Percentiles rank a stretch among this genome's conserved stretches.
These are phyloP conservation scores for Australoheros facetus DNA, from an alignment of 2,797 vertebrate species.

Conservation along the genomic window DNA sequence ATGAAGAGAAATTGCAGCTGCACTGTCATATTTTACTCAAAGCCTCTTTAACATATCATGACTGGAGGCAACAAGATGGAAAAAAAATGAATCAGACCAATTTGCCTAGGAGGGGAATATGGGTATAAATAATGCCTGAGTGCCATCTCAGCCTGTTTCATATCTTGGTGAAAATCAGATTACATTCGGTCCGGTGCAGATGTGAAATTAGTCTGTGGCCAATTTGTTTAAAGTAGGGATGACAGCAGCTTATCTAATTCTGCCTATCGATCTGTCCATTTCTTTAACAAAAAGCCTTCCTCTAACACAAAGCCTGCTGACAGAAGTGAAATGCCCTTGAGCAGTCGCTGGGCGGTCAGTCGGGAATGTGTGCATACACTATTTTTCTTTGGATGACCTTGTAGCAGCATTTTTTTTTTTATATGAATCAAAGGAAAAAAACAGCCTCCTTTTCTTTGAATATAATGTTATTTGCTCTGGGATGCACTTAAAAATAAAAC, in stretches of 20 bases:
- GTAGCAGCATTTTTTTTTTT: neutral
- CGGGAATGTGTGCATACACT: neutral
- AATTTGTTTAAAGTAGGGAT: constrained; percentile 10
- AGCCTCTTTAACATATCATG: constrained; percentile 4
- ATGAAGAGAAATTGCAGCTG: neutral
- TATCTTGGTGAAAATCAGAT: constrained; percentile 12
- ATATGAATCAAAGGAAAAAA: neutral
- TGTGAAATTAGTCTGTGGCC: constrained; percentile 29
- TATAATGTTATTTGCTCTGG: neutral
- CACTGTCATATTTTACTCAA: neutral
- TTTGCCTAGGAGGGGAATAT: constrained; percentile 10
- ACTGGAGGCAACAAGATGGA: constrained; percentile 24
- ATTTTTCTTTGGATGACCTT: neutral
- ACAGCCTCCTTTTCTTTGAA: neutral
- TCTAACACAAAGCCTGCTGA: neutral
- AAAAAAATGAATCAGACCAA: constrained; percentile 23
- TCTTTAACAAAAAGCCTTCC: neutral
- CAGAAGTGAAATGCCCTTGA: neutral
- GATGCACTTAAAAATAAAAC: neutral
- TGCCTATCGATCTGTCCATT: neutral
- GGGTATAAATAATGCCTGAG: constrained; percentile 35
- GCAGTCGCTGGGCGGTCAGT: neutral
- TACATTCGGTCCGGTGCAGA: neutral
- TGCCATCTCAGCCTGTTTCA: constrained; percentile 12
- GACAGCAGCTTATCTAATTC: neutral